Evolutionary conservation across 2,888 invertebrate species (phyloP).

Genomic region (Brachyptera putata): DNA sequence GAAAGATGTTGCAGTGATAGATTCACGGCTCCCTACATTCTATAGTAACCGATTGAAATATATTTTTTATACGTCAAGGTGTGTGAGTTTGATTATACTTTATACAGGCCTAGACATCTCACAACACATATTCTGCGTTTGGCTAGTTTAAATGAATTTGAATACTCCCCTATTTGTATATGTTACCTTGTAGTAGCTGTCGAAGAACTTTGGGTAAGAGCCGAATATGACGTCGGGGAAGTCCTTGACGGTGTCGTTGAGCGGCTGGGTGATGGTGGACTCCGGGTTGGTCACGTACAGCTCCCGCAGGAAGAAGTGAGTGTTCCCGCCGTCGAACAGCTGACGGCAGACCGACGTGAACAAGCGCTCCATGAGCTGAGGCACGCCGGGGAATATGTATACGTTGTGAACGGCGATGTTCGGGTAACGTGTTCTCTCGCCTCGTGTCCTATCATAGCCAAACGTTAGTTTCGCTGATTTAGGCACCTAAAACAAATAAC

Average conservation of each 20-base stretch:
- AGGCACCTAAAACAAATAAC: conserved; percentile 51
- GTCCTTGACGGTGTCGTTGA: conserved; percentile 45
- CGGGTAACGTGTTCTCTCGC: conserved; percentile 44
- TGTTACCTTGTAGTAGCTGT: conserved; percentile 49
- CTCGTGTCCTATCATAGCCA: conserved; percentile 39
- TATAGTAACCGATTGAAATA: too few relatives aligned
- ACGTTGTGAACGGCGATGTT: conserved; percentile 56
- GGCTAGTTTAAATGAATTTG: too few relatives aligned
- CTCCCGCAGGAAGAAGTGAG: conserved; percentile 44
- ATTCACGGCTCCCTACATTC: too few relatives aligned
- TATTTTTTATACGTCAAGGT: too few relatives aligned
- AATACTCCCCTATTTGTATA: too few relatives aligned
- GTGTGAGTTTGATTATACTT: too few relatives aligned
- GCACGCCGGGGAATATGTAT: conserved; percentile 67
- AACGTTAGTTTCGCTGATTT: conserved; percentile 46
- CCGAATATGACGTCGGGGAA: conserved; percentile 51
- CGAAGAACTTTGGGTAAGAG: conserved; percentile 49
- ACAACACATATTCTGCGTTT: too few relatives aligned
- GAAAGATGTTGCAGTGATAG: too few relatives aligned
- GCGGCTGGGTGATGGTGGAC: conserved; percentile 45
- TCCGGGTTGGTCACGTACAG: conserved; percentile 49
- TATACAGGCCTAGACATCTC: too few relatives aligned
- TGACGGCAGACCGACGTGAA: conserved; percentile 42
- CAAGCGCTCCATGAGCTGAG: conserved; percentile 48
- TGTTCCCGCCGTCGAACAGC: conserved; percentile 31